Evolutionary conservation across 2,113 vertebrate genomes (phyloP).

Genomic region (Stictonetta naevosa): DNA sequence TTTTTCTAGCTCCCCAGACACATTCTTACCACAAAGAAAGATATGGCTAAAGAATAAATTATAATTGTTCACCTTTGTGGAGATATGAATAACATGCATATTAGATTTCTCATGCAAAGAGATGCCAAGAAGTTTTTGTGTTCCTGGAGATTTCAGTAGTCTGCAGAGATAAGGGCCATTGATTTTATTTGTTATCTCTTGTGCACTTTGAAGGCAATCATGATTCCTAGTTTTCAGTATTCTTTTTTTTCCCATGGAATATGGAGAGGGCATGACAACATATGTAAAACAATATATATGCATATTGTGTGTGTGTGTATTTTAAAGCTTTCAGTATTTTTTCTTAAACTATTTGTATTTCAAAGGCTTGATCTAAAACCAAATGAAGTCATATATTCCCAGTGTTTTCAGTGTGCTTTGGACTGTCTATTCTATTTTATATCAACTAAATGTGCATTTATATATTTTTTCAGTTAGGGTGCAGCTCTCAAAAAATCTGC

Average conservation of each 20-base stretch:
- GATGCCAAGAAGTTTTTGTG: background rate
- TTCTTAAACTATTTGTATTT: background rate
- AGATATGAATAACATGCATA: background rate
- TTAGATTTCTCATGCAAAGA: background rate
- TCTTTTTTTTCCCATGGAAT: background rate
- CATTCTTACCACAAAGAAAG: background rate
- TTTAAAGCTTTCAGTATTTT: background rate
- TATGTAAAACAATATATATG: background rate
- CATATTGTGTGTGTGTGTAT: background rate
- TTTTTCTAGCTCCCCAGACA: background rate
- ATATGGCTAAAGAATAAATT: background rate
- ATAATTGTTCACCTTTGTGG: background rate
- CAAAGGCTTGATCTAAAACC: background rate
- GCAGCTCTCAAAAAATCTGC: background rate
- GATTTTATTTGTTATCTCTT: constrained; percentile 30
- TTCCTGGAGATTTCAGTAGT: background rate
- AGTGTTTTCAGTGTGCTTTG: background rate
- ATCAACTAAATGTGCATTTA: background rate
- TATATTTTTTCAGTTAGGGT: background rate
- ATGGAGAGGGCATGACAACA: background rate
- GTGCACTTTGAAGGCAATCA: background rate
- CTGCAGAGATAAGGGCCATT: background rate
- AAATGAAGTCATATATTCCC: background rate
- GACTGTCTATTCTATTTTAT: background rate
- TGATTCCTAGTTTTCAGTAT: background rate